Conservation (phyloP, 92 coral and sea anemone species). For the Epizoanthus illoricatus region DNA sequence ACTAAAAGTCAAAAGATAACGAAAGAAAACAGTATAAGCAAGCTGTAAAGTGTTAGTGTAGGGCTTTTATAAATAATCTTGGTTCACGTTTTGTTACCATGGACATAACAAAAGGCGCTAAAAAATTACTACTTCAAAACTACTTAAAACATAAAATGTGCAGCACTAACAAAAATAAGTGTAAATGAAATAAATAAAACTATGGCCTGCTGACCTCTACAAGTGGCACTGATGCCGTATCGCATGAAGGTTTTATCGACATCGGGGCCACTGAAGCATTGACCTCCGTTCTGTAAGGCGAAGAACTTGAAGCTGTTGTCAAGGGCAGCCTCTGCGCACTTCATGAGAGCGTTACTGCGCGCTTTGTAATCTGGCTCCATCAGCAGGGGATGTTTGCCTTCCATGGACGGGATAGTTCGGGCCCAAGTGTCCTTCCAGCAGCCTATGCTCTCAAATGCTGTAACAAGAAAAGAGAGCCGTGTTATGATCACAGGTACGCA, state of each 20-base stretch:
- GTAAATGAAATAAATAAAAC: not conserved
- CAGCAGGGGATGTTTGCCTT: constrained; percentile 77
- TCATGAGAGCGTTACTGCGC: constrained; percentile 92
- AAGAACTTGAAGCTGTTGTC: constrained; percentile 74
- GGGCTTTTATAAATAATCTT: too few relatives aligned
- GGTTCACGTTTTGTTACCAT: too few relatives aligned
- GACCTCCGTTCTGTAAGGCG: constrained; percentile 96
- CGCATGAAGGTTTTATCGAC: constrained; percentile 83
- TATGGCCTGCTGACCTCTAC: constrained; percentile 70
- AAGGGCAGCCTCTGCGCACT: constrained; percentile 90
- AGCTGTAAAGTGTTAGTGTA: too few relatives aligned
- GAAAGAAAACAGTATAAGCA: too few relatives aligned
- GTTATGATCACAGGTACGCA: not conserved
- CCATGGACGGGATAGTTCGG: constrained; percentile 84
- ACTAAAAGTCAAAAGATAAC: too few relatives aligned
- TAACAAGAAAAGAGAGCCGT: not conserved
- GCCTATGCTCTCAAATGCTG: constrained; percentile 91
- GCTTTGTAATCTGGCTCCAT: constrained; percentile 89
- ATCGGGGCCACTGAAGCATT: constrained; percentile 87
- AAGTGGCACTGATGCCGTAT: constrained; percentile 69
- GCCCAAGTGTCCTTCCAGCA: constrained; percentile 96
- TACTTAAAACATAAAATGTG: too few relatives aligned
- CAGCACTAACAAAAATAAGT: too few relatives aligned
- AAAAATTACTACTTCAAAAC: too few relatives aligned
- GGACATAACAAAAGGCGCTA: too few relatives aligned